Base-by-base conservation (phyloP, 2,888 invertebrate species). In the Nycteola revayana region DNA sequence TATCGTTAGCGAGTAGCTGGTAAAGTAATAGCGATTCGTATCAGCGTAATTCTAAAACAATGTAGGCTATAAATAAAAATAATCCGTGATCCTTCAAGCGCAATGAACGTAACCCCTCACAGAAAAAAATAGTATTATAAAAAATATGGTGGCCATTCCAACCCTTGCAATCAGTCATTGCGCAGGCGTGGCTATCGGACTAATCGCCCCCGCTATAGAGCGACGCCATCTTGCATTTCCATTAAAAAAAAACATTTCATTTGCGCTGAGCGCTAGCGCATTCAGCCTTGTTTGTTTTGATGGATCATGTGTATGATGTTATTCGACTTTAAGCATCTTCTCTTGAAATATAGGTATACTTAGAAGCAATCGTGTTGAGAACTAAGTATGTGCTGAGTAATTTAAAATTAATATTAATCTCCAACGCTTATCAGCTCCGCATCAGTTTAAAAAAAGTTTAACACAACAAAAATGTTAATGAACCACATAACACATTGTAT, bases 151-250 rank as follows among this genome's bases (percentile, higher is more conserved):
- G 36, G 46, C 38, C 5, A 48, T 38, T 40, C 34, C 54, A 51
- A 57, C 56, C 56, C 56, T 39, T 50, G 37, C 38, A 27, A 43
- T 64, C 39, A 38, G 36, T 48, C 42, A 57, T 41, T 49, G 49
- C 45, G 52, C 73, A 66, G 77, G 78, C 77, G 79, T 75, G 79
- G 74, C 63, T 58, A 56, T 71, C 68, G 61, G 42, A 69, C 73
- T 73, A 75, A 78, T 76, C 73, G 73, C 76, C 77, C 78, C 72
- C 69, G 69, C 72, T 59, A 61, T 67, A 60, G 9, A 30, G 46
- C 42, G 68, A 49, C 75, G 81, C 81, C 81, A 81, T 81, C 53
- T 80, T 81, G 74, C 24, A 63, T 68, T 75, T 72, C 56, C 65
- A 65, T 68, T 53, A 25, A 42, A 51, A 54, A 50, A 39, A 54